phyloP scores from a whole-genome alignment of 2,113 vertebrate genomes.

The Paramormyrops kingsleyae region DNA sequence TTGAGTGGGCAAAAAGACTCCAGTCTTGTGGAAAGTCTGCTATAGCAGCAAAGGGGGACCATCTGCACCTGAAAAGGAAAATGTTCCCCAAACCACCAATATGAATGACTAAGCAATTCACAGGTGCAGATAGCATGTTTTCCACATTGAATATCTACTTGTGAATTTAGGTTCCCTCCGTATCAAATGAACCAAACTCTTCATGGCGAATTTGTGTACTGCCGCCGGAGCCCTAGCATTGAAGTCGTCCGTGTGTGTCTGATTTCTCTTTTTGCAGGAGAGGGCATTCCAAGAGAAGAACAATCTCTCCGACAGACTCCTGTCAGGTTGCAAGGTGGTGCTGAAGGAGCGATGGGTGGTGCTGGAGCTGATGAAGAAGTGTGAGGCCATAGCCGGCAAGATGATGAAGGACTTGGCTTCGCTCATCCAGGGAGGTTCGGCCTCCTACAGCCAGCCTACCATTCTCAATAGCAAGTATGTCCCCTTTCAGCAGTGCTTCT shows the following conservation, averaged over 20 bases:
- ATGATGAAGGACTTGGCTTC: conserved; percentile 76
- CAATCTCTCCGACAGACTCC: conserved; percentile 73
- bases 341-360: conserved; percentile 85
- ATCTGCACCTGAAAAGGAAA: neutral
- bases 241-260: neutral
- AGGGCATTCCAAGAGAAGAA: conserved; percentile 57
- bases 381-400: conserved; percentile 81
- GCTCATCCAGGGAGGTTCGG: conserved; percentile 66
- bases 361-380: conserved; percentile 84
- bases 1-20: neutral
- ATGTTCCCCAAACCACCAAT: neutral
- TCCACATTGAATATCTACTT: neutral
- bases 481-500: neutral
- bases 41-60: neutral
- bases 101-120: neutral
- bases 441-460: conserved; percentile 68
- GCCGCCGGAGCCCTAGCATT: neutral
- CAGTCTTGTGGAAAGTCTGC: neutral
- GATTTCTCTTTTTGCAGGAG: conserved; percentile 31
- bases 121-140: neutral
- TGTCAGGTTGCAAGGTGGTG: conserved; percentile 77
- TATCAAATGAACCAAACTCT: neutral
- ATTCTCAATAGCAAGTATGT: conserved; percentile 77
- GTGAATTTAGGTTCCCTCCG: neutral
- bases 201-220: neutral